phyloP scores from a whole-genome alignment of 2,797 vertebrate genomes.

The Acanthis flammea region DNA sequence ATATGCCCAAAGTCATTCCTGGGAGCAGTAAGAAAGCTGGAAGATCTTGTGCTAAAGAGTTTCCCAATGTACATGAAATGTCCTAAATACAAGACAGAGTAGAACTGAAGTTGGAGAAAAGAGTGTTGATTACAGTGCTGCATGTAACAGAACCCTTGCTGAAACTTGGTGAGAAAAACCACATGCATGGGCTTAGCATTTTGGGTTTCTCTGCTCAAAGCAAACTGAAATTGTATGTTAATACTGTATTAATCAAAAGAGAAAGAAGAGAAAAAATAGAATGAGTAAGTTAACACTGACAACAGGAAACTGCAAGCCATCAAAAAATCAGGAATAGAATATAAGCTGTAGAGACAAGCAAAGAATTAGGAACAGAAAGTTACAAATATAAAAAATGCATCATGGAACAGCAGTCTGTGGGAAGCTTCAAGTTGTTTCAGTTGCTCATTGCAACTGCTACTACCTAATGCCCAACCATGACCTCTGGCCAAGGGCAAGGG shows the following conservation, averaged over 20 bases:
- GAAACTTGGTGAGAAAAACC: not conserved
- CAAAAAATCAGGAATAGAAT: constrained; percentile 50
- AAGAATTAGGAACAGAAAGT: constrained; percentile 63
- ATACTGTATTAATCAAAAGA: not conserved
- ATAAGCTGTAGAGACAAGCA: constrained; percentile 1
- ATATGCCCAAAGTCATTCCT: not conserved
- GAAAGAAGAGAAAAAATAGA: not conserved
- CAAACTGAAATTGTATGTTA: not conserved
- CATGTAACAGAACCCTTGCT: not conserved
- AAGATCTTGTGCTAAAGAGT: not conserved
- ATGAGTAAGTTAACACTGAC: not conserved
- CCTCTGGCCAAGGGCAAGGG: not conserved
- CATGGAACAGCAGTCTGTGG: constrained; percentile 2
- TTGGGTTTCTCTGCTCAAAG: not conserved
- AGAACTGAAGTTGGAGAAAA: not conserved
- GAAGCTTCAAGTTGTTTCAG: constrained; percentile 1
- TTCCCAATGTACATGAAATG: not conserved
- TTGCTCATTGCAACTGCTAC: constrained; percentile 14
- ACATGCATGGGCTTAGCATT: not conserved
- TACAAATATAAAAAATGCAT: constrained; percentile 16
- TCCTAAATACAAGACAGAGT: not conserved
- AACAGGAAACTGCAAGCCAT: constrained; percentile 17
- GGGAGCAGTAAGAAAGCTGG: not conserved
- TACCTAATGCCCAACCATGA: not conserved
- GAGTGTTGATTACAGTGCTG: not conserved